A percentile compares a stretch with the other conserved stretches of the same genome.
These are phyloP conservation scores for Arrhopalites spinosus DNA, from an alignment of 2,888 invertebrate genomes.

Conservation along the genomic window DNA sequence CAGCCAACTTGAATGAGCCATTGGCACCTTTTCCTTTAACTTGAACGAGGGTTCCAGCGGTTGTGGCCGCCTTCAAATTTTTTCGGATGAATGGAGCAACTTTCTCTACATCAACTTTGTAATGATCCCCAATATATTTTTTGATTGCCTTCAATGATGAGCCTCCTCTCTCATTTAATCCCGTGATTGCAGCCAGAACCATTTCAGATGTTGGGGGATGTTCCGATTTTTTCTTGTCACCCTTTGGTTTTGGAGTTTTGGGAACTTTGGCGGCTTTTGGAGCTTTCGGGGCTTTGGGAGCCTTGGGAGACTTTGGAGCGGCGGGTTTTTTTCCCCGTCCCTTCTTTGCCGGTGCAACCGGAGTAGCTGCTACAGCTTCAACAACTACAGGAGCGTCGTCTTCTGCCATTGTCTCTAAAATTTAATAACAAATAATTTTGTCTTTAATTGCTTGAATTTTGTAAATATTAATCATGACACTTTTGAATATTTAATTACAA, in stretches of 20 bases:
- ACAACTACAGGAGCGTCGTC: conserved; percentile 1
- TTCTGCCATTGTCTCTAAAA: conserved; percentile 3
- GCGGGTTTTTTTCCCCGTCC: conserved; percentile 7
- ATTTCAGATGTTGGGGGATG: conserved; percentile 65
- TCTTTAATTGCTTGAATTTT: too few relatives aligned
- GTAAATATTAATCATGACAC: not conserved
- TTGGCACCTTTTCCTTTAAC: conserved; percentile 40
- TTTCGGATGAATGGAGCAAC: conserved; percentile 67
- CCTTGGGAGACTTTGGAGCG: conserved; percentile 5
- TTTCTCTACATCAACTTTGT: conserved; percentile 67
- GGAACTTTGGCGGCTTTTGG: conserved; percentile 30
- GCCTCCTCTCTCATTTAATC: conserved; percentile 58
- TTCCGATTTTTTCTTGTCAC: conserved; percentile 55
- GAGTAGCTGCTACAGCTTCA: not conserved
- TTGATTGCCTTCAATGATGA: conserved; percentile 63
- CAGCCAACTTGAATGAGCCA: conserved; percentile 49
- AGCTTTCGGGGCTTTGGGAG: conserved; percentile 24
- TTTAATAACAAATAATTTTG: not conserved
- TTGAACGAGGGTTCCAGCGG: conserved; percentile 58
- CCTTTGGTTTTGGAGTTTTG: conserved; percentile 49
- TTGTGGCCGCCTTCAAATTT: conserved; percentile 66
- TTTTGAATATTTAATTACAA: not conserved
- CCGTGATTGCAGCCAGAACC: conserved; percentile 64
- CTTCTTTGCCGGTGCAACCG: not conserved
- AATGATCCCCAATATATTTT: conserved; percentile 67